These are phyloP conservation scores for Atherinosoma microstoma DNA, from an alignment of 2,797 vertebrate genomes.

Conservation along the genomic window DNA sequence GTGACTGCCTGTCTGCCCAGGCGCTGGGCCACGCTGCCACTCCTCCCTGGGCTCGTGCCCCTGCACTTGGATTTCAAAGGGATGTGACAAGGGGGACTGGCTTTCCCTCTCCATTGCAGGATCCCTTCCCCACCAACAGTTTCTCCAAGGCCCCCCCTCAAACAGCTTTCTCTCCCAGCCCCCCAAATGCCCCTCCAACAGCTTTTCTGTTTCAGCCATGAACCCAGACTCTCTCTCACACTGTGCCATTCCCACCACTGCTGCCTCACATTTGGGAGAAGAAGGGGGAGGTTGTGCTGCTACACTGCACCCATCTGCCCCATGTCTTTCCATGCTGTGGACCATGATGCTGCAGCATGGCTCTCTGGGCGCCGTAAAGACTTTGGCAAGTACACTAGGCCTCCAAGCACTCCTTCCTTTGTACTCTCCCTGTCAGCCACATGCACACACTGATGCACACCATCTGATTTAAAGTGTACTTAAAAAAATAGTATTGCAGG, in stretches of 20 bases:
- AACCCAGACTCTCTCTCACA: slow-evolving; percentile 77
- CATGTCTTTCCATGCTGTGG: slow-evolving; percentile 87
- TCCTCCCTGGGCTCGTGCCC: slow-evolving; percentile 86
- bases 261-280: slow-evolving; percentile 77
- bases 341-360: slow-evolving; percentile 87
- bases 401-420: slow-evolving; percentile 59
- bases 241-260: slow-evolving; percentile 83
- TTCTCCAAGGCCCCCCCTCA: slow-evolving; percentile 54
- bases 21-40: slow-evolving; percentile 84
- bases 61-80: slow-evolving; percentile 87
- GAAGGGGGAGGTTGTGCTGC: slow-evolving; percentile 83
- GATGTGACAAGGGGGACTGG: slow-evolving; percentile 78
- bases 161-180: slow-evolving; percentile 72
- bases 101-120: slow-evolving; percentile 75
- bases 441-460: slow-evolving; percentile 73
- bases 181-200: slow-evolving; percentile 75
- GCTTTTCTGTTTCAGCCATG: slow-evolving; percentile 79
- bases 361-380: slow-evolving; percentile 82
- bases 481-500: slow-evolving; percentile 51
- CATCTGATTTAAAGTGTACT: slow-evolving; percentile 72
- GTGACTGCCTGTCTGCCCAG: slow-evolving; percentile 88
- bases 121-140: slow-evolving; percentile 68
- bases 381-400: slow-evolving; percentile 77
- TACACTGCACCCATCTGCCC: slow-evolving; percentile 88
- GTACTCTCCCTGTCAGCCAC: slow-evolving; percentile 69